Evolutionary conservation across 2,113 vertebrate species (phyloP), one percentile per base, ranked within the genome.

Genomic region (Onychostruthus taczanowskii): DNA sequence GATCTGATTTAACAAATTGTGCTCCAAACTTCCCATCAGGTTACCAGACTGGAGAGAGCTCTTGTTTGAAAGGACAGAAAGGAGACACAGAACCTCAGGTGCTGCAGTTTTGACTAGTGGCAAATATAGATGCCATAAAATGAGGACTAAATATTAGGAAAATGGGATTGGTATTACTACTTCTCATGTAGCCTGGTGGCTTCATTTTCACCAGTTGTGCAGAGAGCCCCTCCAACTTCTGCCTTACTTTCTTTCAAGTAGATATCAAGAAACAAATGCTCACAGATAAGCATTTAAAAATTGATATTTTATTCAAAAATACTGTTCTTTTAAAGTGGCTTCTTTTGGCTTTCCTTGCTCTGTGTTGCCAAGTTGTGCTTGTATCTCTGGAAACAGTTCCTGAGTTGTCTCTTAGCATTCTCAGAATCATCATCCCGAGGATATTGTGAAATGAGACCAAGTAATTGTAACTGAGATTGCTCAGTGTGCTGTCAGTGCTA

Each of bases 391-490:
- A 43, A 96, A 59, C 50, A 33, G 52, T 22, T 90, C 43, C 56
- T 41, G 50, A 69, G 68, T 80, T 68, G 91, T 90, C 68, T 78
- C 58, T 61, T 21, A 56, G 19, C 77, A 37, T 61, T 62, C 67
- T 90, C 83, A 81, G 84, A 90, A 84, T 93, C 64, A 43, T 90
- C 62, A 67, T 93, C 88, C 84, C 3, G 68, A 92, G 93, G 91
- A 93, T 94, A 91, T 61, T 79, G 92, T 86, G 88, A 95, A 92
- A 89, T 94, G 90, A 95, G 89, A 90, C 84, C 91, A 69, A 95
- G 91, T 89, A 93, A 95, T 93, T 94, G 89, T 87, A 64, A 92
- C 82, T 58, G 87, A 79, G 89, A 87, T 93, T 89, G 92, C 92
- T 96, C 95, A 96, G 72, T 87, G 77, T 23, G 61, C 95, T 94